Evolutionary conservation across 1,140 invertebrate genomes (phyloP), one percentile per base, ranked within the genome.

Genomic region (Drosophila pruinosa): DNA sequence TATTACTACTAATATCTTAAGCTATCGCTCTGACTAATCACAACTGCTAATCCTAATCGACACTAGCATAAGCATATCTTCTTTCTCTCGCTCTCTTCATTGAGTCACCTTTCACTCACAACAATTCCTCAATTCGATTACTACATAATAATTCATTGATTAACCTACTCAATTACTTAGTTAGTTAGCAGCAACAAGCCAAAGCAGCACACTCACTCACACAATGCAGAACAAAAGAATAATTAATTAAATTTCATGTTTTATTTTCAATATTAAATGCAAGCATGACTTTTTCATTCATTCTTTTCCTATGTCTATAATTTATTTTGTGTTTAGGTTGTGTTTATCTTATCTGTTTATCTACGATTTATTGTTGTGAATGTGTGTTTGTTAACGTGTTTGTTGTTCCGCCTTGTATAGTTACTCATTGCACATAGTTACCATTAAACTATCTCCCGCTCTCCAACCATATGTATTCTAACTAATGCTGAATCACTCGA

Each of bases 121-220:
- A 34, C 10, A 14, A 50, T 59, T 50, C 22, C 38, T 36, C 43
- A 41, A 59, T 15, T 48, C 3, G 22, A 61, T 19, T 36, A 21
- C 21, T n/a, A 47, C 6, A 15, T 28, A 17, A 28, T 22, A 10
- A 48, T 17, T 36, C 15, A 39, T 41, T 74, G 53, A 39, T 63
- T 34, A 34, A 56, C 28, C 19, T 34, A 50, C 12, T 47, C 50
- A 64, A 54, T 64, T 36, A 41, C 5, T 48, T 48, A 59, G 31
- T 62, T 68, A 59, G 34, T 70, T 74, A 62, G 61, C 56, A 81
- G 71, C 75, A 64, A 74, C 75, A 71, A 57, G 65, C 39, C 57
- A 67, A 65, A 67, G 57, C 79, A 75, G 67, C 77, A 75, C 78
- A 80, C 78, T 65, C 34, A 79, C 80, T 68, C 38, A 83, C 76